phyloP scores from a whole-genome alignment of 2,797 vertebrate species.

The Rhabdophis nuchalis region DNA sequence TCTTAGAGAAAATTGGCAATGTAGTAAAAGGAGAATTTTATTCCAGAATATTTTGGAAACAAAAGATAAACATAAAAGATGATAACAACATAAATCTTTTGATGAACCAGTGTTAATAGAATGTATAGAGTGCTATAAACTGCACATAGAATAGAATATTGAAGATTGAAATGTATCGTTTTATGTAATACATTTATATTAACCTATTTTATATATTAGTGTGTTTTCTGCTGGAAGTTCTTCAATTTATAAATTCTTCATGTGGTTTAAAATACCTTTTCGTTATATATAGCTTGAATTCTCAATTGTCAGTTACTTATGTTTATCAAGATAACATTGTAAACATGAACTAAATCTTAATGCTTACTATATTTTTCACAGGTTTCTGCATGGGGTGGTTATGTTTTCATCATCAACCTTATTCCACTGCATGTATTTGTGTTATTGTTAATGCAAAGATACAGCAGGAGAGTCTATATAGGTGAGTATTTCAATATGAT shows the following conservation, averaged over 20 bases:
- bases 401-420: conserved; percentile 97
- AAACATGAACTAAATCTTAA: not conserved
- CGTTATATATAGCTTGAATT: not conserved
- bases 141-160: not conserved
- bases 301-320: not conserved
- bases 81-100: not conserved
- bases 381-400: conserved; percentile 97
- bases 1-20: not conserved
- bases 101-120: not conserved
- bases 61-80: not conserved
- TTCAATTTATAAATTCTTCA: not conserved
- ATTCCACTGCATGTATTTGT: conserved; percentile 97
- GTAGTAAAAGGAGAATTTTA: not conserved
- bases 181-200: not conserved
- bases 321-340: not conserved
- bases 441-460: conserved; percentile 92
- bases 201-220: not conserved
- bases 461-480: conserved; percentile 93
- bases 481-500: conserved; percentile 74
- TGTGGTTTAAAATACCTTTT: not conserved
- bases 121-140: not conserved
- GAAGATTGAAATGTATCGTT: not conserved
- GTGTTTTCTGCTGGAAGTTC: not conserved
- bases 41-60: not conserved
- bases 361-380: conserved; percentile 57